Conservation (phyloP, 1,140 invertebrate genomes). For the Reticulitermes speratus region DNA sequence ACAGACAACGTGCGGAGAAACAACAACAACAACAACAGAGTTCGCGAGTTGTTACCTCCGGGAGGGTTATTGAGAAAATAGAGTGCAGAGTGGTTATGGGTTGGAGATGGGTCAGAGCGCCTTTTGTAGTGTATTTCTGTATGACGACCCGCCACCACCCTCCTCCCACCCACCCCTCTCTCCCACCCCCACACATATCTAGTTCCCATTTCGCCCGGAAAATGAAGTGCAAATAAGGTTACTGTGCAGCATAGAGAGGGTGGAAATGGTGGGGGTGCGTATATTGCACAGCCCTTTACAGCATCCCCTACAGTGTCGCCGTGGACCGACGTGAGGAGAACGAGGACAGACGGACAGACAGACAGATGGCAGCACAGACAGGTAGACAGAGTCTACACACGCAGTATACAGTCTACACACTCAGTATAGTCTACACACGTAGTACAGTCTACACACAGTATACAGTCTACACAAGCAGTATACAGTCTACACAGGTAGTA, state of each 20-base stretch:
- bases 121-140: constrained; percentile 14
- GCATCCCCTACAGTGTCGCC: neutral
- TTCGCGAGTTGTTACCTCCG: constrained; percentile 1
- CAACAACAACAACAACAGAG: neutral
- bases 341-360: no score
- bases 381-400: neutral
- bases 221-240: constrained; percentile 19
- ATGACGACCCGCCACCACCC: no score
- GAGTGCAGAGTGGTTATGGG: neutral
- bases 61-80: constrained; percentile 3
- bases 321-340: neutral
- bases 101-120: neutral
- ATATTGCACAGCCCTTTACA: neutral
- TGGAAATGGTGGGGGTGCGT: neutral
- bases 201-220: constrained; percentile 13
- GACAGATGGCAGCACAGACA: neutral
- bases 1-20: neutral
- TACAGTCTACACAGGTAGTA: no score
- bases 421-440: no score
- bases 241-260: neutral
- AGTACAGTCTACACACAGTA: no score
- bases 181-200: neutral
- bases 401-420: neutral
- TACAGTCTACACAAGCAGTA: no score
- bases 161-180: neutral